A percentile compares a stretch with the other conserved stretches of the same genome.
These are phyloP conservation scores for Smutsia gigantea DNA, from an alignment of 2,797 vertebrate genomes.

Conservation along the genomic window DNA sequence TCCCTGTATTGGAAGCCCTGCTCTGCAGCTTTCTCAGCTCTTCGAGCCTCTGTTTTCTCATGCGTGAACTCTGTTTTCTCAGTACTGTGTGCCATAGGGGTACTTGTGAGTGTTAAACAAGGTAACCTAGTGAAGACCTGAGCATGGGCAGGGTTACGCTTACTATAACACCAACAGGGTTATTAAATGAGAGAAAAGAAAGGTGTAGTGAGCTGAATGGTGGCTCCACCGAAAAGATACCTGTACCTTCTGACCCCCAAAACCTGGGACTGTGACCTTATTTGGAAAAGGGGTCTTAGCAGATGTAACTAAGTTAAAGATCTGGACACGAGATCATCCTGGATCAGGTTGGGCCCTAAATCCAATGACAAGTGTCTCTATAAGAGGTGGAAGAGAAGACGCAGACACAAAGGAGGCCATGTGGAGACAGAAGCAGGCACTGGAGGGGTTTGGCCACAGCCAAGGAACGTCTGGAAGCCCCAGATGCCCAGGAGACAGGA, in stretches of 20 bases:
- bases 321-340: neutral
- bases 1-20: fast-evolving
- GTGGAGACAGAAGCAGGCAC: too few relatives aligned
- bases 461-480: too few relatives aligned
- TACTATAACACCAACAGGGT: neutral
- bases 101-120: neutral
- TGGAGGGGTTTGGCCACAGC: fast-evolving
- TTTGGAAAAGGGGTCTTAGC: neutral
- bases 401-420: neutral
- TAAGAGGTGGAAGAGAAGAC: neutral
- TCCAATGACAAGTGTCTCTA: neutral
- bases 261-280: neutral
- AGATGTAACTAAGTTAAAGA: neutral
- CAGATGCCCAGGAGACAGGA: neutral
- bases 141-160: neutral
- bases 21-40: neutral
- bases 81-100: neutral
- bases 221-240: neutral
- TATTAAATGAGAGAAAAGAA: neutral
- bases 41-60: neutral
- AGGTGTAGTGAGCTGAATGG: neutral
- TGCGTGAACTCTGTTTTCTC: too few relatives aligned
- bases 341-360: neutral
- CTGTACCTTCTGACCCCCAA: too few relatives aligned
- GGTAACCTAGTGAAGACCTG: too few relatives aligned